phyloP scores from a whole-genome alignment of 2,113 vertebrate species.

The Corythornis cristatus region DNA sequence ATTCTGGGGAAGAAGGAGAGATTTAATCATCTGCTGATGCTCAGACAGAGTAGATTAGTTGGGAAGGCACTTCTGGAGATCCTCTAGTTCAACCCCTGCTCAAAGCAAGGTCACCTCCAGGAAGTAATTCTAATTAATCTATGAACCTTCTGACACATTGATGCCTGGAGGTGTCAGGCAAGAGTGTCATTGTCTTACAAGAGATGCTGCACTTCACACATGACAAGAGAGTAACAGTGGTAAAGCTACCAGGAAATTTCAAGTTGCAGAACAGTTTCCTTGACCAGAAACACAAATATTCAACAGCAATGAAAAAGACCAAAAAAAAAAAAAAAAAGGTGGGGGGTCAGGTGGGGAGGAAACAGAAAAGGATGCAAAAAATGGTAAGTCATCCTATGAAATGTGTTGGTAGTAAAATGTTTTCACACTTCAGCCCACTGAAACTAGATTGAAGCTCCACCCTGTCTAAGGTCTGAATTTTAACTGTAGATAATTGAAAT shows the following conservation, averaged over 20 bases:
- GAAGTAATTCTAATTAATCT: background rate
- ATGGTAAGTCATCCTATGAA: conserved; percentile 32
- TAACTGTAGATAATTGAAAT: conserved; percentile 67
- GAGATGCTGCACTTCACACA: background rate
- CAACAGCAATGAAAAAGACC: background rate
- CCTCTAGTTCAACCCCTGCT: background rate
- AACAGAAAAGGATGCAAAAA: conserved; percentile 1
- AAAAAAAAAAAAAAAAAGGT: background rate
- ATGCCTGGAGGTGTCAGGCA: background rate
- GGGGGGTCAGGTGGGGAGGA: background rate
- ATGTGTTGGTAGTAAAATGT: conserved; percentile 42
- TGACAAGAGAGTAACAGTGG: background rate
- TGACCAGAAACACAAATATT: conserved; percentile 5
- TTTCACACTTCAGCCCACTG: conserved; percentile 51
- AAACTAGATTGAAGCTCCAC: conserved; percentile 59
- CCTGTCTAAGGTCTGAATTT: conserved; percentile 44
- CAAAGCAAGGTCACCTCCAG: background rate
- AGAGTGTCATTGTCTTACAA: background rate
- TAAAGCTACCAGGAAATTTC: background rate
- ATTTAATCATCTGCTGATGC: background rate
- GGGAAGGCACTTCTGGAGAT: background rate
- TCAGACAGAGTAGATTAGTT: background rate
- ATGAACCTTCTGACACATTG: background rate
- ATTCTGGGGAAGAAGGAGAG: background rate
- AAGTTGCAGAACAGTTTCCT: background rate